phyloP scores from a whole-genome alignment of 1,140 invertebrate genomes.

The Caenorhabditis briggsae region DNA sequence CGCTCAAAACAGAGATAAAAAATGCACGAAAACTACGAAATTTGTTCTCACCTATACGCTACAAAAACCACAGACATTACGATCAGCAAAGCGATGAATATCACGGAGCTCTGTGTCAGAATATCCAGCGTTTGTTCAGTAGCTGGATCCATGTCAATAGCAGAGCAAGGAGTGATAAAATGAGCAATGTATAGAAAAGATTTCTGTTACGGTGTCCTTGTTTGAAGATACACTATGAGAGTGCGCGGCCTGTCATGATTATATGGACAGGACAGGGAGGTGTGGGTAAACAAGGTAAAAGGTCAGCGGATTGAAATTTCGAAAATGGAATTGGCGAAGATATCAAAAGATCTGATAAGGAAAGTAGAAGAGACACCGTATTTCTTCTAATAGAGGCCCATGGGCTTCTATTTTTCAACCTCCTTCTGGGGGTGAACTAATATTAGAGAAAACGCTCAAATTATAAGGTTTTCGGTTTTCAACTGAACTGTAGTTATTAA shows the following conservation, averaged over 20 bases:
- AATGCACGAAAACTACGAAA: background rate
- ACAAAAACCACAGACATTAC: constrained; percentile 38
- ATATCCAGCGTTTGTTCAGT: constrained; percentile 33
- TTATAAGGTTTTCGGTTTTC: too few relatives aligned
- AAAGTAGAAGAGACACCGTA: too few relatives aligned
- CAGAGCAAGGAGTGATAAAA: background rate
- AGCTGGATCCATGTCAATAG: background rate
- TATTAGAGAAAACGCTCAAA: too few relatives aligned
- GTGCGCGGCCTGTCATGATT: constrained; percentile 29
- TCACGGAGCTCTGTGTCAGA: constrained; percentile 22
- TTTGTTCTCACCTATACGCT: constrained; percentile 20
- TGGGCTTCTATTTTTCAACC: too few relatives aligned
- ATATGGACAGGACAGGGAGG: constrained; percentile 46
- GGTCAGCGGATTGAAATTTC: background rate
- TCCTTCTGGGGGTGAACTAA: too few relatives aligned
- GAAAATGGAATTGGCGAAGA: background rate
- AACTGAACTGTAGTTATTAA: too few relatives aligned
- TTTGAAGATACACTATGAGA: background rate
- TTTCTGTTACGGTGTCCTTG: constrained; percentile 9
- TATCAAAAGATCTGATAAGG: constrained; percentile 26
- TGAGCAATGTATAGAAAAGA: constrained; percentile 21
- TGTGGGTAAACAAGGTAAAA: constrained; percentile 31
- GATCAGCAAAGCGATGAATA: constrained; percentile 21
- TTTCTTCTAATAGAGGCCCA: too few relatives aligned
- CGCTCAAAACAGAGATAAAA: too few relatives aligned